Evolutionary conservation across 2,888 invertebrate genomes (phyloP).

Genomic region (Eupsilia transversa): DNA sequence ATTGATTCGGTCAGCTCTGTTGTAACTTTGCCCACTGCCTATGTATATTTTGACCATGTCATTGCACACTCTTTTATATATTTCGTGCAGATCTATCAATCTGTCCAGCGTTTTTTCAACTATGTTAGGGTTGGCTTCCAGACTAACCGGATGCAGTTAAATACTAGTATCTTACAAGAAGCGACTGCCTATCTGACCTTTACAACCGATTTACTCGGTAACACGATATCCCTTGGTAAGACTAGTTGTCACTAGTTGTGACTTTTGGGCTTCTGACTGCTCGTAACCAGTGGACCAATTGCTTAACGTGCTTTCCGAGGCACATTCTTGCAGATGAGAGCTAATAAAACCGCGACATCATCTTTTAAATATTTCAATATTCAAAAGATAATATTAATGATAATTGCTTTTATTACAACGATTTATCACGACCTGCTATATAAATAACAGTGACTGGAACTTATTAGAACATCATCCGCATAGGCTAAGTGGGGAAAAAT

Average conservation of each 20-base stretch:
- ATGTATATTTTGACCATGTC: background rate
- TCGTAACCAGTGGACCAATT: background rate
- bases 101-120: background rate
- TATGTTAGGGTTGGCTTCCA: background rate
- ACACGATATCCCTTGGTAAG: background rate
- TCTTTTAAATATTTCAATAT: slow-evolving; percentile 9
- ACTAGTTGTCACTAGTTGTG: background rate
- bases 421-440: no score
- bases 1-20: background rate
- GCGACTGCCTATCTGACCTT: background rate
- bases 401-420: no score
- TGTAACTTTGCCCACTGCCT: background rate
- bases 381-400: no score
- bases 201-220: background rate
- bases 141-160: background rate
- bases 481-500: no score
- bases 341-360: background rate
- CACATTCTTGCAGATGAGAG: background rate
- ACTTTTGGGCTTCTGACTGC: background rate
- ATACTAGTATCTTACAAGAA: background rate
- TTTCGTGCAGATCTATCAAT: background rate
- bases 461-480: no score
- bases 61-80: background rate
- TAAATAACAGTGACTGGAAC: no score
- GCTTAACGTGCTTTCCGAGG: background rate